These are phyloP conservation scores for Lacanobia wlatinum DNA, from an alignment of 2,888 invertebrate species.

Conservation along the genomic window DNA sequence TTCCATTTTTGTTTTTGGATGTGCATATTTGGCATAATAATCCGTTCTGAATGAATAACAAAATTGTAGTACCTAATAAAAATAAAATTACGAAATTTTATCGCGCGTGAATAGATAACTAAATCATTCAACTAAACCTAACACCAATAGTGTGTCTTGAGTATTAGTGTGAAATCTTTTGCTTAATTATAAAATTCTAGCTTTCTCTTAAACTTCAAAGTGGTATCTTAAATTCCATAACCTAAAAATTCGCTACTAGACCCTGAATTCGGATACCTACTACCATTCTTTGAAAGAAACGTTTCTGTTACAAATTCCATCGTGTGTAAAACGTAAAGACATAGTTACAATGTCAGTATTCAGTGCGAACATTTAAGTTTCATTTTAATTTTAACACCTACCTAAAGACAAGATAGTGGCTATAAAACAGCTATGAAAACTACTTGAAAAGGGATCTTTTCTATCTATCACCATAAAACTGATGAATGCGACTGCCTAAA, in stretches of 20 bases:
- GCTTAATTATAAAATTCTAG: background rate
- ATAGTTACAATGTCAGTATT: conserved; percentile 1
- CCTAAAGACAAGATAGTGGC: conserved; percentile 26
- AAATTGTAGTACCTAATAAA: too few species aligned
- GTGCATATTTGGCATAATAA: too few species aligned
- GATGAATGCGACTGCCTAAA: background rate
- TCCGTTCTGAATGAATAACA: too few species aligned
- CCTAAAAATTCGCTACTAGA: too few species aligned
- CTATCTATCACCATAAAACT: conserved; percentile 33
- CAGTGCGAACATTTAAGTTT: conserved; percentile 27
- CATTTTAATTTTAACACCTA: conserved; percentile 32
- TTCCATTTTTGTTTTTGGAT: background rate
- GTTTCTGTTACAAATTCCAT: conserved; percentile 9
- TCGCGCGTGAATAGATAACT: too few species aligned
- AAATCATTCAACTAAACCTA: too few species aligned
- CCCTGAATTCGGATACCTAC: background rate
- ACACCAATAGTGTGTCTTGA: background rate
- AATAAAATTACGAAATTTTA: too few species aligned
- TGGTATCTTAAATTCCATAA: background rate
- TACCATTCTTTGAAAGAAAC: background rate
- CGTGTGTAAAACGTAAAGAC: background rate
- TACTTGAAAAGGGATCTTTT: conserved; percentile 35
- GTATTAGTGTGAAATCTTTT: too few species aligned
- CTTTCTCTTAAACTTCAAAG: background rate
- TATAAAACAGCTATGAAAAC: conserved; percentile 45